Conservation (phyloP, 92 coral and sea anemone species). For the Plumapathes pennacea region DNA sequence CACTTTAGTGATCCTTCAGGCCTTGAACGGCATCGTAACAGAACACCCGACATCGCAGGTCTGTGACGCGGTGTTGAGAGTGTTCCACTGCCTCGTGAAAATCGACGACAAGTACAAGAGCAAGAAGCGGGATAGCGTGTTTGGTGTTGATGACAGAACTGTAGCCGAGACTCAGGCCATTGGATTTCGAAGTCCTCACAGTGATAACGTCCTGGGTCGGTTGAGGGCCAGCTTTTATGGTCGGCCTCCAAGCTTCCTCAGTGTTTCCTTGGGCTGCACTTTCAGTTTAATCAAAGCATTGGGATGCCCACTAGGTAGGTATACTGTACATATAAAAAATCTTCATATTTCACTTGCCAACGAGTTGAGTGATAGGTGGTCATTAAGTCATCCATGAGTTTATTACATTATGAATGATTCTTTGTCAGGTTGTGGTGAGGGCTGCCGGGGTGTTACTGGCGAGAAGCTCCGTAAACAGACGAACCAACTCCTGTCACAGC, state of each 20-base stretch:
- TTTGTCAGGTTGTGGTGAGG: conserved; percentile 89
- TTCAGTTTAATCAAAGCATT: conserved; percentile 69
- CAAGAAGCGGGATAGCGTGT: conserved; percentile 58
- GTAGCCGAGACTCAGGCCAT: conserved; percentile 75
- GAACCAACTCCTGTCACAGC: conserved; percentile 57
- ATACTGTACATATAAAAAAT: too few relatives aligned
- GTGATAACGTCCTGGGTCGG: conserved; percentile 71
- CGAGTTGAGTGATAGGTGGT: too few relatives aligned
- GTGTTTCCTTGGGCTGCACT: conserved; percentile 70
- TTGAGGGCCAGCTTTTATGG: conserved; percentile 84
- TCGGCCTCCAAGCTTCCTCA: conserved; percentile 71
- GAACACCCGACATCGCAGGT: conserved; percentile 83
- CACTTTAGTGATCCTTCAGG: conserved; percentile 75
- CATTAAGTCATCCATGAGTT: too few relatives aligned
- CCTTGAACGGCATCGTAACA: conserved; percentile 68
- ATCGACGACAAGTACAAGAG: conserved; percentile 58
- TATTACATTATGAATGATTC: too few relatives aligned
- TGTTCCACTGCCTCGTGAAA: conserved; percentile 58
- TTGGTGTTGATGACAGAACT: conserved; percentile 71
- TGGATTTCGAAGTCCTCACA: conserved; percentile 75
- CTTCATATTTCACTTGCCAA: too few relatives aligned
- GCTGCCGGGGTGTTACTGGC: conserved; percentile 80
- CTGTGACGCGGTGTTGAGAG: conserved; percentile 64
- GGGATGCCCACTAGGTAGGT: conserved; percentile 88
- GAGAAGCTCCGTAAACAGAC: conserved; percentile 79